Percentiles rank a stretch among this genome's conserved stretches.
These are phyloP conservation scores for Aldabrachelys gigantea DNA, from an alignment of 2,113 vertebrate species.

Conservation along the genomic window DNA sequence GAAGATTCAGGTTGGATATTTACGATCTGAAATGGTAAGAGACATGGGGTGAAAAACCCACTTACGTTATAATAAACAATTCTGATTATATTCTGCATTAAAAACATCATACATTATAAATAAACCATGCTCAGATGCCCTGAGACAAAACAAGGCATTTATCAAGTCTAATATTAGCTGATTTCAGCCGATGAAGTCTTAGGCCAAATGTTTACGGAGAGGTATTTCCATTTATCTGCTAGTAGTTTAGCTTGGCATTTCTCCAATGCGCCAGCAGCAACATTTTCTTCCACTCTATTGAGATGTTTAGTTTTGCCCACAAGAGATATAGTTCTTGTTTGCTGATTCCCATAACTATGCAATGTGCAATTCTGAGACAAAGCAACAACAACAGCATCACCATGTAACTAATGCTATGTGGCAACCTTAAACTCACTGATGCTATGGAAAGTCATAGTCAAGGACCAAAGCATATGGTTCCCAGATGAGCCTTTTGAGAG, in stretches of 20 bases:
- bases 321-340: not conserved
- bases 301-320: not conserved
- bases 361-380: not conserved
- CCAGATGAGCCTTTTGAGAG: not conserved
- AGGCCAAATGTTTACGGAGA: conserved; percentile 8
- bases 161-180: not conserved
- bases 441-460: not conserved
- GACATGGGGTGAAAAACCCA: not conserved
- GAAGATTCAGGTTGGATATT: not conserved
- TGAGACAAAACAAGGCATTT: not conserved
- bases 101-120: not conserved
- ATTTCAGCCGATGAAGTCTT: conserved; percentile 14
- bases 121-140: not conserved
- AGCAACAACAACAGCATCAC: not conserved
- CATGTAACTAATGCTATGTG: not conserved
- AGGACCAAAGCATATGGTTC: not conserved
- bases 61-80: not conserved
- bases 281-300: not conserved
- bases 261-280: not conserved
- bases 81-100: not conserved
- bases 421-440: not conserved
- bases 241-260: not conserved
- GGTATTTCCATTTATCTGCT: not conserved
- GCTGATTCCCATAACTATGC: not conserved
- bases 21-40: conserved; percentile 20